phyloP scores from a whole-genome alignment of 1,140 invertebrate species.

The Eupristina koningsbergeri region DNA sequence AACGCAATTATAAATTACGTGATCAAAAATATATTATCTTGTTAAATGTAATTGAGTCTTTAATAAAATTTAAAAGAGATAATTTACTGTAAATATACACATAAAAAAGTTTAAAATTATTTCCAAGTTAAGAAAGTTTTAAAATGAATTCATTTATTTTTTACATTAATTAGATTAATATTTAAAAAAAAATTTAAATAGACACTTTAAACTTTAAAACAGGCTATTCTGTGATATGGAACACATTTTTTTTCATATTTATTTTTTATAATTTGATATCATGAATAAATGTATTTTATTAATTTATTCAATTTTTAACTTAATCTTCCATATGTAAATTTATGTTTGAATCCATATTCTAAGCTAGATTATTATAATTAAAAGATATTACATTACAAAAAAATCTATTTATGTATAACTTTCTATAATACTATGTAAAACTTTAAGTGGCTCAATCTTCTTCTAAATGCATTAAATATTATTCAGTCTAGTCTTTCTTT shows the following conservation, averaged over 20 bases:
- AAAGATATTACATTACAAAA: neutral
- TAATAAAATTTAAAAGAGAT: constrained; percentile 17
- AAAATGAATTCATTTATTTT: constrained; percentile 39
- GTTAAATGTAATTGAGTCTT: neutral
- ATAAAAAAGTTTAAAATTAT: constrained; percentile 39
- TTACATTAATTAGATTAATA: constrained; percentile 12
- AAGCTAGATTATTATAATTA: neutral
- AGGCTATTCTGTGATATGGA: constrained; percentile 43
- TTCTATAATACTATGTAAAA: neutral
- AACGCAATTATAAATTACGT: neutral
- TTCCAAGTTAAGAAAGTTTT: constrained; percentile 35
- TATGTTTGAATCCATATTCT: neutral
- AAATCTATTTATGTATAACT: constrained; percentile 7
- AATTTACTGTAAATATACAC: constrained; percentile 48
- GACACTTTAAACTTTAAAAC: constrained; percentile 48
- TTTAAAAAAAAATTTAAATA: constrained; percentile 38
- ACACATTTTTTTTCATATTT: constrained; percentile 34
- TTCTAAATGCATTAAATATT: constrained; percentile 15
- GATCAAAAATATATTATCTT: neutral
- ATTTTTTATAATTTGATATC: constrained; percentile 23
- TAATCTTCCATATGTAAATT: neutral
- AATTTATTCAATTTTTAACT: neutral
- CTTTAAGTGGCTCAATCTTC: constrained; percentile 42
- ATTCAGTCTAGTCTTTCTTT: constrained; percentile 50
- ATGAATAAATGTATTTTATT: constrained; percentile 21